Conservation (phyloP, 2,797 vertebrate genomes). For the Macrochelys suwanniensis region DNA sequence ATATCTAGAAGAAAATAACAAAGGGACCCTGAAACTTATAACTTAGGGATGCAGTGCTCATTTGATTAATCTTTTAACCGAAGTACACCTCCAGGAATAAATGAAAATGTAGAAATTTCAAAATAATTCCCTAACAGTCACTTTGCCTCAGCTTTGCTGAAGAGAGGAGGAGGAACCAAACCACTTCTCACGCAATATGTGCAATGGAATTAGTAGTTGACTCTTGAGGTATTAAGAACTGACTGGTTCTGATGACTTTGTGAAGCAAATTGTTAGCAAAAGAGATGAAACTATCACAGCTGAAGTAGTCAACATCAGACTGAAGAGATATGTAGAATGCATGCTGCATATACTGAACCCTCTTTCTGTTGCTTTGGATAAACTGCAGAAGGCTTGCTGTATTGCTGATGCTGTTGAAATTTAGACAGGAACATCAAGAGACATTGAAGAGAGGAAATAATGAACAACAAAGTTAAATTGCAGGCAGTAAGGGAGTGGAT, state of each 20-base stretch:
- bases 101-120: background rate
- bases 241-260: background rate
- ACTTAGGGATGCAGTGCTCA: background rate
- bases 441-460: no score
- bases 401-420: background rate
- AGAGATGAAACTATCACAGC: background rate
- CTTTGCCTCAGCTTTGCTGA: background rate
- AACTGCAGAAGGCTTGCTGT: background rate
- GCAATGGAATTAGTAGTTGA: background rate
- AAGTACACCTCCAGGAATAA: background rate
- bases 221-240: background rate
- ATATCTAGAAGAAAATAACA: background rate
- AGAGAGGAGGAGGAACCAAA: background rate
- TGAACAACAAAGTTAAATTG: background rate
- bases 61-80: background rate
- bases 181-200: background rate
- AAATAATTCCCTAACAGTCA: background rate
- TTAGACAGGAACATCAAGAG: background rate
- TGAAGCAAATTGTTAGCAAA: background rate
- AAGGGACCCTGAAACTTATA: background rate
- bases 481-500: background rate
- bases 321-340: background rate
- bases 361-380: background rate
- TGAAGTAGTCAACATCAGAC: background rate
- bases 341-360: background rate